Base-by-base conservation (phyloP, 1,140 invertebrate genomes). In the Aphelinus certus region DNA sequence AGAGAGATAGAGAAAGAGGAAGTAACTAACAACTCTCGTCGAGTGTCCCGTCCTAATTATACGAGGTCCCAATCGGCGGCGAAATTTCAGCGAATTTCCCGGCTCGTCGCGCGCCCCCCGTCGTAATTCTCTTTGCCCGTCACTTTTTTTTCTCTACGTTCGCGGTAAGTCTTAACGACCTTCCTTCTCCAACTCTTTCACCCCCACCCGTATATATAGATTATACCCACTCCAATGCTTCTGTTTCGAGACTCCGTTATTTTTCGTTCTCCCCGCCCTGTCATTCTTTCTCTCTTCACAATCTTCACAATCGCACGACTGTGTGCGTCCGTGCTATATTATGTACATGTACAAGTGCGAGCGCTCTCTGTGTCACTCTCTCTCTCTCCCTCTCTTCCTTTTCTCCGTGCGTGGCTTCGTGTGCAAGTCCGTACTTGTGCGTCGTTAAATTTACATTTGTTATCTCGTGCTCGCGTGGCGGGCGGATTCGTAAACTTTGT, bases 401-500 rank as follows among this genome's bases (percentile, higher is more conserved):
- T 66, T 51, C 45, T 58, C 48, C 57, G 46, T 62, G 58, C 61
- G 64, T 77, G 55, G 61, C 64, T 73, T 77, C 72, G 72, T 79
- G 75, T 80, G 77, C 60, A 75, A 76, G 65, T 73, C 71, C 66
- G 49, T 71, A 71, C 46, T 48, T 47, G 9, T 60, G 46, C 9
- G 49, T 80, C 77, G 79, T 82, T 82, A 84, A 79, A 81, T 84
- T 83, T 81, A 84, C 79, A 83, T 80, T 80, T 75, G 79, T 80
- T 80, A 80, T 81, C 76, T 79, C 76, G 68, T 71, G 74, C 80
- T 80, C 80, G 78, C 81, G 81, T 79, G 79, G 76, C 83, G 83
- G 80, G 79, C 77, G 80, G 81, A 84, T 84, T 26, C 85, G 78
- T 85, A 85, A 86, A 87, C 81, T 87, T 85, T 81, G 82, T 86